phyloP scores from a whole-genome alignment of 2,113 vertebrate genomes.

The Oncorhynchus tshawytscha region DNA sequence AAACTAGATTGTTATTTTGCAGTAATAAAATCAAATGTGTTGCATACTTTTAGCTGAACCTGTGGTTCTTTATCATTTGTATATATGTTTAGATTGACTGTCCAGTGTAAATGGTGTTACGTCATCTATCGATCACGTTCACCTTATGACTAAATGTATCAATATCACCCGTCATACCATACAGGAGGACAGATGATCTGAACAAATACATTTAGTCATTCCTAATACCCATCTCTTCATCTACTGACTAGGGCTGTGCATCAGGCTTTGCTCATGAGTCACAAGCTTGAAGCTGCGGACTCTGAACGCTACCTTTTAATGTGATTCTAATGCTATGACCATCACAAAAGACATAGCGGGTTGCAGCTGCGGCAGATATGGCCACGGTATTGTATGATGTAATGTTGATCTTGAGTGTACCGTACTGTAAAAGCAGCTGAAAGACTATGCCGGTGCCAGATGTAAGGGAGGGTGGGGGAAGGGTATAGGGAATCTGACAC shows the following conservation, averaged over 20 bases:
- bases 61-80: neutral
- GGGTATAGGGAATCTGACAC: slow-evolving; percentile 38
- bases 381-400: slow-evolving; percentile 32
- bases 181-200: neutral
- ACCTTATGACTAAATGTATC: neutral
- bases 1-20: neutral
- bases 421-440: slow-evolving; percentile 46
- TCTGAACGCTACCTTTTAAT: slow-evolving; percentile 34
- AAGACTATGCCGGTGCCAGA: slow-evolving; percentile 25
- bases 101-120: neutral
- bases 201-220: neutral
- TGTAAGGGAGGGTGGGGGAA: slow-evolving; percentile 20
- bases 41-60: neutral
- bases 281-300: slow-evolving; percentile 28
- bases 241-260: neutral
- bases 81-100: neutral
- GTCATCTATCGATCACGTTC: neutral
- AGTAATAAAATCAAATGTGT: neutral
- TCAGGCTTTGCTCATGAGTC: neutral
- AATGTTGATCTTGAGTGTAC: slow-evolving; percentile 55
- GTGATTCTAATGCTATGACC: slow-evolving; percentile 31
- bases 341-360: slow-evolving; percentile 30
- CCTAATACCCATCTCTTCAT: neutral
- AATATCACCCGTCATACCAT: neutral
- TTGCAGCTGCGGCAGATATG: slow-evolving; percentile 40